Evolutionary conservation across 2,113 vertebrate species (phyloP), one percentile per base, ranked within the genome.

Genomic region (Cnemophilus loriae): DNA sequence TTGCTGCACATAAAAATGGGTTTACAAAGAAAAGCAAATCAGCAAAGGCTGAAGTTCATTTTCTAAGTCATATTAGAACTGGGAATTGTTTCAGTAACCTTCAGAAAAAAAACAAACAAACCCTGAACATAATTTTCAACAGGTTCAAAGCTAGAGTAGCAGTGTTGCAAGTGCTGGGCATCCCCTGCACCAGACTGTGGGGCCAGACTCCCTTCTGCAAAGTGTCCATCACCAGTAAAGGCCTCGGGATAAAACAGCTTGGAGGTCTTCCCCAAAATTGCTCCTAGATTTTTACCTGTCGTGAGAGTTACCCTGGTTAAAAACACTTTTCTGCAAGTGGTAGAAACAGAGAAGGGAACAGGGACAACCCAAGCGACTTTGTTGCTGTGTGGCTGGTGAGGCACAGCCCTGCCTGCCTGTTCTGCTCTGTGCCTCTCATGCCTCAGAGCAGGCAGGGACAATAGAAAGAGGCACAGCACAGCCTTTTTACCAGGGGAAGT

Each of bases 101-200:
- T 73, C 32, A 56, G 22, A 33, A 41, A 60, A 30, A 70, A 46
- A 8, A 0, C 6, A 7, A 16, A 5, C 1, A 0, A n/a, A n/a
- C n/a, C 3, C 17, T 28, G 23, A 53, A 28, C 14, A 27, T 24
- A 0, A 15, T 41, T 89, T 95, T 59, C 33, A 30, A 16, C 46
- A 75, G 49, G 19, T n/a, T 61, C 14, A 24, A 44, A 33, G 21
- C 21, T 0, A 4, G 53, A 73, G 9, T 3, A 6, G n/a, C 37
- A 71, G 32, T 1, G 1, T 2, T 61, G 32, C 1, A 7, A 33
- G 26, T 11, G 6, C 52, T 83, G 49, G 41, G 39, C 35, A 47
- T 3, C 6, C 11, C 14, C 15, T 13, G 7, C 15, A 13, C 18
- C 28, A 46, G 22, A 12, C 41, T 24, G 19, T 41, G 67, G 4